Base-by-base conservation (phyloP, 2,113 vertebrate species). In the Isurus oxyrinchus region DNA sequence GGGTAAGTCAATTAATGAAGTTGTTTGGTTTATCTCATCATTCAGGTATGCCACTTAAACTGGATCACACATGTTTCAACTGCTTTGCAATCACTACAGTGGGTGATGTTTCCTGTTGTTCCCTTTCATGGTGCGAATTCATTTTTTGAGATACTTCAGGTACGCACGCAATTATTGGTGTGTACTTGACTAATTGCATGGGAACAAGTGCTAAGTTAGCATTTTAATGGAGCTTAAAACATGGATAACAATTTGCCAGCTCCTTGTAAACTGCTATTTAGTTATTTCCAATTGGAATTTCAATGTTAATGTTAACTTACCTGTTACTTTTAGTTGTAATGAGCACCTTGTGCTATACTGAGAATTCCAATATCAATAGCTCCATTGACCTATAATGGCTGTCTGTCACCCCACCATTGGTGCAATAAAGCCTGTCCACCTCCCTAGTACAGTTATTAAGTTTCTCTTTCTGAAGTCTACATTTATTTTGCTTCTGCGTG, bases 1-100 rank as follows among this genome's bases (percentile, higher is more conserved):
- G 98, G 98, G 99, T 99, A 97, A 97, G 98, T 98, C 97, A 96
- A 61, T 72, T 53, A 16, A 27, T 55, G 14, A 40, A 94, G 63
- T 59, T 91, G 88, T 69, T 90, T 91, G 88, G 55, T 35, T 90
- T 94, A 2, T 40, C n/a, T 63, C 90, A 40, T 63, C n/a, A 94
- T 61, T 63, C 90, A 93, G 53, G 5, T 59, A 35, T 57, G 55
- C 27, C 53, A 59, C 13, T 91, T 91, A 91, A 91, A 59, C 55
- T 87, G 2, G 11, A 59, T 59, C 55, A 31, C 7, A 91, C 31
- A 31, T 95, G 40, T 95, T 67, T 95, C 40, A 95, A 25, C 57
- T 23, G 14, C 25, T 35, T 91, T 91, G 27, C 53, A 91, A 35
- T 61, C 55, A 91, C 53, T 91, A 6, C 16, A 84, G 16, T 84